Evolutionary conservation across 2,797 vertebrate genomes (phyloP).

Genomic region (Cetoscarus ocellatus): DNA sequence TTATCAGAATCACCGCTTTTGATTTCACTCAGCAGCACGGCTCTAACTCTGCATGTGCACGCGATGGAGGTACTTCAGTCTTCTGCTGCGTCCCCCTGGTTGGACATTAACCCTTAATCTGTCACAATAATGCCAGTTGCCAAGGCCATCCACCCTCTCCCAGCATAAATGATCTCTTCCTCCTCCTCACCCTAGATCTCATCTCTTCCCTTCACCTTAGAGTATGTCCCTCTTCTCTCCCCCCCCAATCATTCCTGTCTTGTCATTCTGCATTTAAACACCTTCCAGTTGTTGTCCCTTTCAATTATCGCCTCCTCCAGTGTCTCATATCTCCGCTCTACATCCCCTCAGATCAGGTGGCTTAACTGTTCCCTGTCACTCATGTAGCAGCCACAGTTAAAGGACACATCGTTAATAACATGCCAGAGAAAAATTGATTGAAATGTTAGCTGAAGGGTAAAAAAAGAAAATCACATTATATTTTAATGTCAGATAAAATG

Average conservation of each 20-base stretch:
- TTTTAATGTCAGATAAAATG: slow-evolving; percentile 43
- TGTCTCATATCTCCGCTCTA: slow-evolving; percentile 13
- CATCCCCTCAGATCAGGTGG: slow-evolving; percentile 51
- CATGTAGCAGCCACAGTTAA: slow-evolving; percentile 2
- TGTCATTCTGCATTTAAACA: not conserved
- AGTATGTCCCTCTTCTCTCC: not conserved
- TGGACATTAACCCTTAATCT: slow-evolving; percentile 52
- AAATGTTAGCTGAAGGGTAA: slow-evolving; percentile 17
- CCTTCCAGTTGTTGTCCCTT: slow-evolving; percentile 30
- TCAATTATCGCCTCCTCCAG: slow-evolving; percentile 25
- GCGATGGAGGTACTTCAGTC: slow-evolving; percentile 11
- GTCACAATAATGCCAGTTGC: slow-evolving; percentile 46
- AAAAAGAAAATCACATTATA: slow-evolving; percentile 4
- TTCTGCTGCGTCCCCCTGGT: not conserved
- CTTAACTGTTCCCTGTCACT: slow-evolving; percentile 57
- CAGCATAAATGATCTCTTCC: slow-evolving; percentile 5
- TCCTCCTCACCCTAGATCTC: not conserved
- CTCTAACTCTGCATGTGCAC: slow-evolving; percentile 2
- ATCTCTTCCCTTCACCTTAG: too few species aligned
- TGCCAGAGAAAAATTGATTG: slow-evolving; percentile 16
- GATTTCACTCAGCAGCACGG: slow-evolving; percentile 16
- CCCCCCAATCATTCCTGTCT: not conserved
- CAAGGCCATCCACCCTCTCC: slow-evolving; percentile 18
- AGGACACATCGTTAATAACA: slow-evolving; percentile 38
- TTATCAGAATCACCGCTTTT: slow-evolving; percentile 32